These are phyloP conservation scores for Mantis religiosa DNA, from an alignment of 2,888 invertebrate genomes.

Conservation along the genomic window DNA sequence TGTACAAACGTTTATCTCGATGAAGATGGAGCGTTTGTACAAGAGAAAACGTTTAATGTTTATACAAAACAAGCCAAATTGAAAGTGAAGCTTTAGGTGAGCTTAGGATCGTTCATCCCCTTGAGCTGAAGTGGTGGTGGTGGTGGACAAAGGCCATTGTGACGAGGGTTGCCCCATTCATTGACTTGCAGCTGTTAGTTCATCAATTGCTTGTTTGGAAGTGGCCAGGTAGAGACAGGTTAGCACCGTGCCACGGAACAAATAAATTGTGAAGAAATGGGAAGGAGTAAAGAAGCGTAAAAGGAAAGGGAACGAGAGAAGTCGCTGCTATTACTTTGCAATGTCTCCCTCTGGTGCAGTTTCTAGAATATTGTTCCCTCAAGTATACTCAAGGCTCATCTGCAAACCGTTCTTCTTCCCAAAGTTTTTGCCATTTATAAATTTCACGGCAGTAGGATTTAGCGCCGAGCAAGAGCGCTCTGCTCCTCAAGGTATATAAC, in stretches of 20 bases:
- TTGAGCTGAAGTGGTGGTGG: too few species aligned
- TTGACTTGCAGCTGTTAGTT: not conserved
- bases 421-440: not conserved
- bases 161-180: not conserved
- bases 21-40: too few species aligned
- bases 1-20: too few species aligned
- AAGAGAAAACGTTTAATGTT: too few species aligned
- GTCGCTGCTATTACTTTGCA: not conserved
- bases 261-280: too few species aligned
- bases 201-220: not conserved
- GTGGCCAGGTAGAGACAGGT: not conserved
- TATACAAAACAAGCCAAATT: too few species aligned
- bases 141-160: too few species aligned
- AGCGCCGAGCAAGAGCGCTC: too few species aligned
- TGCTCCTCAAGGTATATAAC: too few species aligned
- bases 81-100: too few species aligned
- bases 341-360: slow-evolving; percentile 20
- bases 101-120: too few species aligned
- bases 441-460: not conserved
- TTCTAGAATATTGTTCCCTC: slow-evolving; percentile 20
- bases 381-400: slow-evolving; percentile 22
- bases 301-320: not conserved
- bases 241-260: not conserved
- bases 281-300: too few species aligned
- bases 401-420: slow-evolving; percentile 13